These are phyloP conservation scores for Poeciliopsis turrubarensis DNA, from an alignment of 2,113 vertebrate species.

Conservation along the genomic window DNA sequence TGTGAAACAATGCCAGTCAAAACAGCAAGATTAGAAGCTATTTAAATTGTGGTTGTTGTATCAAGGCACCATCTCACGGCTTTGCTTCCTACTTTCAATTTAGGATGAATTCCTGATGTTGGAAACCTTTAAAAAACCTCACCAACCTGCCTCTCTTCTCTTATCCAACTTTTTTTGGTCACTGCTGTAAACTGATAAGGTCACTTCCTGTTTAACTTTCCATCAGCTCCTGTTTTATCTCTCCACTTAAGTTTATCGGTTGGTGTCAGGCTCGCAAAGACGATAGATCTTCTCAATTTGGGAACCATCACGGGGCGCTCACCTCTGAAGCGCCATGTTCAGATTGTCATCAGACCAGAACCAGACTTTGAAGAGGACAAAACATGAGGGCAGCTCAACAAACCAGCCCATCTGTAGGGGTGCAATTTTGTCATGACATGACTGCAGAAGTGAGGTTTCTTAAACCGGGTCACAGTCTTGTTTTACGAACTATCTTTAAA, in stretches of 20 bases:
- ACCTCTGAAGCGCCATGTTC: conserved; percentile 43
- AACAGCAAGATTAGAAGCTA: neutral
- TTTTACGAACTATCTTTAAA: neutral
- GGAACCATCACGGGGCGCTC: conserved; percentile 26
- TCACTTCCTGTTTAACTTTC: conserved; percentile 76
- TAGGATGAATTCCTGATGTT: conserved; percentile 15
- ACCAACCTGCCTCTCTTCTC: conserved; percentile 41
- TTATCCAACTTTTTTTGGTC: conserved; percentile 24
- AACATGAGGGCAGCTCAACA: conserved; percentile 58
- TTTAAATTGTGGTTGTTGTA: conserved; percentile 8
- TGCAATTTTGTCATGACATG: conserved; percentile 44
- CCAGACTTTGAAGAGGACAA: conserved; percentile 52
- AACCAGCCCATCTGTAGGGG: conserved; percentile 51
- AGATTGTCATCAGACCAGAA: conserved; percentile 71
- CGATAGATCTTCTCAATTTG: conserved; percentile 62
- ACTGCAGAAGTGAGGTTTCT: conserved; percentile 35
- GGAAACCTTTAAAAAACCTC: conserved; percentile 25
- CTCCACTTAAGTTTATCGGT: conserved; percentile 69
- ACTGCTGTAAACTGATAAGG: conserved; percentile 67
- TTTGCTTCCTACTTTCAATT: conserved; percentile 7
- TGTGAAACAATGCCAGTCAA: conserved; percentile 6
- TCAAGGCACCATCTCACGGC: conserved; percentile 39
- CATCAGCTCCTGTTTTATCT: conserved; percentile 69
- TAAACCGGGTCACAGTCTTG: conserved; percentile 20
- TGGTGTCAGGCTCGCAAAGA: conserved; percentile 60